Evolutionary conservation across 1,140 invertebrate genomes (phyloP), one percentile per base, ranked within the genome.

Genomic region (Ladona fulva): DNA sequence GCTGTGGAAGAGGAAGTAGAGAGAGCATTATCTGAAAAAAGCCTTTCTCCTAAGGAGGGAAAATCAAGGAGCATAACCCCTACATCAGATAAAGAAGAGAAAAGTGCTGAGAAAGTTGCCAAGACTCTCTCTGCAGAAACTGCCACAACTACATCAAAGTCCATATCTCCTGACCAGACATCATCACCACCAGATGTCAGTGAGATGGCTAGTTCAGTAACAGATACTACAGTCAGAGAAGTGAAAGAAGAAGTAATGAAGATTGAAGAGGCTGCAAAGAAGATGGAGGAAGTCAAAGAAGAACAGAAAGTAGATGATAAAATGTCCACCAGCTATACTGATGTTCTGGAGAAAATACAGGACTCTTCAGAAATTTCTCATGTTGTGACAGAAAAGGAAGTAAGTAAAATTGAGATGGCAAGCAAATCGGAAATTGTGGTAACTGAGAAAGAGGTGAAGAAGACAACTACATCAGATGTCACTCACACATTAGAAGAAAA

Each of bases 241-340:
- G 52, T 66, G 52, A 66, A 66, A 66, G 52, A 66, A 6, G n/a
- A 16, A 24, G 75, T 76, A 76, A 80, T 77, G 19, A 77, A 79
- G 76, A 77, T 75, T 37, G 74, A 78, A 1, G 52, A 77, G 78
- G 73, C 59, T 82, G 80, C 25, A 59, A 78, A 74, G 82, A 83
- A 77, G 82, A 82, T 81, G 73, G 80, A 0, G 81, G 82, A 77
- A 79, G 83, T 77, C 83, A 83, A 42, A 79, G 80, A 78, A 83
- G 82, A 82, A 16, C 82, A 81, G 22, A 81, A 82, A 81, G 83
- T 82, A 22, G 42, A 24, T 11, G 29, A 77, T 14, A 77, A 81
- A n/a, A 24, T 59, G 19, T 74, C 44, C 74, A 66, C 52, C 3
- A 66, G 52, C n/a, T 66, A 66, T 66, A 66, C 52, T 19, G 52